These are phyloP conservation scores for Parapsyche elsis DNA, from an alignment of 1,140 invertebrate species.

Conservation along the genomic window DNA sequence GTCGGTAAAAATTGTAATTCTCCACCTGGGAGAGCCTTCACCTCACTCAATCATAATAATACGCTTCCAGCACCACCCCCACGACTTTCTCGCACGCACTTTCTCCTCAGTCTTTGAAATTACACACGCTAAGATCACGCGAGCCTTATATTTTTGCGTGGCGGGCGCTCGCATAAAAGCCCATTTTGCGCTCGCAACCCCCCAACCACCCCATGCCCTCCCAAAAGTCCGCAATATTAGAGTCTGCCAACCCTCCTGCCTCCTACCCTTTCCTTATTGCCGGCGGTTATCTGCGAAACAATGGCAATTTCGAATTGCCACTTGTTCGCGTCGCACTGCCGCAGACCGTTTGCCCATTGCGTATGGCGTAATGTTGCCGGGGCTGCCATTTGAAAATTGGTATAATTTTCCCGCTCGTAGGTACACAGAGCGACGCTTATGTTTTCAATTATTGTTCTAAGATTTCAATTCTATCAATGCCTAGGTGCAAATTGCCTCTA, in stretches of 20 bases:
- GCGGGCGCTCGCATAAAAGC: conserved; percentile 5
- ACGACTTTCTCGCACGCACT: background rate
- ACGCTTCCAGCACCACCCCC: background rate
- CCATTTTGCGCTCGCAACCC: conserved; percentile 9
- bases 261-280: background rate
- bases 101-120: background rate
- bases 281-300: conserved; percentile 20
- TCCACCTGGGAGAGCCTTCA: background rate
- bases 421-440: background rate
- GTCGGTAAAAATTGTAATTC: conserved; percentile 31
- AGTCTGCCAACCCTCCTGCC: background rate
- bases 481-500: too few species aligned
- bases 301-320: conserved; percentile 23
- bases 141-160: conserved; percentile 16
- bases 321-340: conserved; percentile 1
- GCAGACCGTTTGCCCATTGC: background rate
- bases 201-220: background rate
- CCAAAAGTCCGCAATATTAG: background rate
- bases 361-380: background rate
- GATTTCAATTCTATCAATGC: too few species aligned
- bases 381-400: background rate
- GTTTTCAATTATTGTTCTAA: too few species aligned
- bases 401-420: background rate
- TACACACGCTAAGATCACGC: conserved; percentile 32
- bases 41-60: conserved; percentile 40